Conservation (phyloP, 2,113 vertebrate genomes). For the Orycteropus afer region DNA sequence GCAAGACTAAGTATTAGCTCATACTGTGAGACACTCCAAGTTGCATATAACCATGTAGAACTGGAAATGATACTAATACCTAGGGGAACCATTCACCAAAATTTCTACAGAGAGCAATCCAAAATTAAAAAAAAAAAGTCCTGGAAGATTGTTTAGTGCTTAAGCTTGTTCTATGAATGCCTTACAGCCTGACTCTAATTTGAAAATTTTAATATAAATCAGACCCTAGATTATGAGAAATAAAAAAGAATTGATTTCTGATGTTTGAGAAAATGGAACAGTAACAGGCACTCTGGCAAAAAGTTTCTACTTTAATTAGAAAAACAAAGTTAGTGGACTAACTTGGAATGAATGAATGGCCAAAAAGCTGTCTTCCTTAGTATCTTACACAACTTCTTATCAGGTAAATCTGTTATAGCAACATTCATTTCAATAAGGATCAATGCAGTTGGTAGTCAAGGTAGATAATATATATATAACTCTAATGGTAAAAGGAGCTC, state of each 20-base stretch:
- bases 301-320: slow-evolving; percentile 74
- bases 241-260: slow-evolving; percentile 63
- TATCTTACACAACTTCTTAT: slow-evolving; percentile 61
- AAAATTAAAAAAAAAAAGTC: not conserved
- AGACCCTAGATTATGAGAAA: slow-evolving; percentile 67
- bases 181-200: slow-evolving; percentile 58
- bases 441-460: slow-evolving; percentile 67
- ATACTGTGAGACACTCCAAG: not conserved
- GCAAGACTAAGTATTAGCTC: not conserved
- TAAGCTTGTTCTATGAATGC: not conserved
- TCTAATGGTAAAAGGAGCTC: too few species aligned
- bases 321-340: slow-evolving; percentile 72
- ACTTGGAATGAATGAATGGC: not conserved
- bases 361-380: slow-evolving; percentile 70
- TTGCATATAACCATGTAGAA: not conserved
- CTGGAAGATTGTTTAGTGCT: not conserved
- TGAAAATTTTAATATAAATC: slow-evolving; percentile 56
- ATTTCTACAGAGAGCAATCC: not conserved
- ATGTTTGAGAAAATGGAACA: slow-evolving; percentile 65
- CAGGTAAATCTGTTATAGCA: slow-evolving; percentile 64
- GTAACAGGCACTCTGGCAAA: slow-evolving; percentile 27
- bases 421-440: slow-evolving; percentile 67
- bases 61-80: not conserved
- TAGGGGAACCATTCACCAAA: not conserved
- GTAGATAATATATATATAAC: slow-evolving; percentile 36